These are phyloP conservation scores for Heliocidaris erythrogramma DNA, from an alignment of 35 echinoderm and acorn worm species.

Conservation along the genomic window DNA sequence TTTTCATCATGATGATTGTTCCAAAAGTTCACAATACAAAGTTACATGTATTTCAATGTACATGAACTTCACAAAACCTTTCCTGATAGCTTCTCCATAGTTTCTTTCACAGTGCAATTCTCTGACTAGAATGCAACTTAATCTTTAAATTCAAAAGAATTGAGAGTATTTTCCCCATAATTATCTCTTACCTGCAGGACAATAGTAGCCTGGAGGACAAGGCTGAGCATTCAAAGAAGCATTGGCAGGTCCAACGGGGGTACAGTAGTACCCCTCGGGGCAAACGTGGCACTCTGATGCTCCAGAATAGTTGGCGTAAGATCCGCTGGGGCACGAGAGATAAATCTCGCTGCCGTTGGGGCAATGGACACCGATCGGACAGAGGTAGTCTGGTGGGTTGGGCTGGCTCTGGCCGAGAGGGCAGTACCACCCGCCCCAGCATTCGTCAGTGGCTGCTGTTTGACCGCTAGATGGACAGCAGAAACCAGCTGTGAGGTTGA, in stretches of 20 bases:
- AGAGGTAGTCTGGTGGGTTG: constrained; percentile 80
- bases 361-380: constrained; percentile 83
- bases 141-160: too few species aligned
- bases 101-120: too few species aligned
- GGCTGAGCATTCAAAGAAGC: constrained; percentile 71
- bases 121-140: too few species aligned
- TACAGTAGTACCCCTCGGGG: constrained; percentile 88
- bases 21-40: too few species aligned
- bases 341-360: constrained; percentile 95
- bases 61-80: too few species aligned
- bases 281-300: constrained; percentile 82
- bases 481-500: constrained; percentile 71
- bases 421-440: constrained; percentile 96
- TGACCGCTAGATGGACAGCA: constrained; percentile 83
- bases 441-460: constrained; percentile 66
- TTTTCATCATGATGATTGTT: too few species aligned
- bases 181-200: constrained; percentile 65
- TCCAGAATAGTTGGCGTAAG: constrained; percentile 85
- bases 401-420: constrained; percentile 70
- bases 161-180: too few species aligned
- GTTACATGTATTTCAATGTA: too few species aligned
- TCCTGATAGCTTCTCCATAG: too few species aligned
- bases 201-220: constrained; percentile 91
- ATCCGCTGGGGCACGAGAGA: constrained; percentile 72
- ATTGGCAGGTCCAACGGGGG: constrained; percentile 72